Conservation (phyloP, 2,113 vertebrate genomes). For the Notechis scutatus region DNA sequence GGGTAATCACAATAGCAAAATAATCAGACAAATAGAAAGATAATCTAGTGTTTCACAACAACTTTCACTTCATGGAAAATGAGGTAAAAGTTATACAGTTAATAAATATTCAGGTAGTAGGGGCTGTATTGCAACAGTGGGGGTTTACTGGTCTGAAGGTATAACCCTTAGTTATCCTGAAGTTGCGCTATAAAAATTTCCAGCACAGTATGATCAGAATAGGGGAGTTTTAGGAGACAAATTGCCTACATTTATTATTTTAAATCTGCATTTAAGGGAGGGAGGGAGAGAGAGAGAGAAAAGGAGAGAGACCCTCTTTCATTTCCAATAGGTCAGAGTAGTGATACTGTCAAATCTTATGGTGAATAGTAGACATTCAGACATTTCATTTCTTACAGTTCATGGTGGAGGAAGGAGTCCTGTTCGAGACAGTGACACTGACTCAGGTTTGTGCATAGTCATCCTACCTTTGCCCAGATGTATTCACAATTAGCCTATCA, state of each 20-base stretch:
- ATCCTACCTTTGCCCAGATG: background rate
- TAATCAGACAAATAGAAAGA: background rate
- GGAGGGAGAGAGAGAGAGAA: background rate
- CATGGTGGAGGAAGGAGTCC: conserved; percentile 8
- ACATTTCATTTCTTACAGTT: conserved; percentile 9
- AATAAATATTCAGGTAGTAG: background rate
- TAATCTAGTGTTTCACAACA: background rate
- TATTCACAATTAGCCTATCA: background rate
- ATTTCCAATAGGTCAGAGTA: no score
- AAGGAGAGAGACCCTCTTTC: background rate
- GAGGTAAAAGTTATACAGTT: background rate
- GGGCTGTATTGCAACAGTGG: background rate
- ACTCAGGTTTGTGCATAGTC: conserved; percentile 1
- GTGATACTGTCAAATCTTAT: background rate
- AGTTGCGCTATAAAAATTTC: background rate
- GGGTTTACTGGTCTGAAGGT: background rate
- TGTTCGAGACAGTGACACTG: conserved; percentile 12
- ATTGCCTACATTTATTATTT: background rate
- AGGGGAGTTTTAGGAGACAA: background rate
- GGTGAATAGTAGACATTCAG: background rate
- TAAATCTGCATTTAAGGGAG: background rate
- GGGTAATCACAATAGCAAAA: background rate
- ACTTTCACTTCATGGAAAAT: background rate
- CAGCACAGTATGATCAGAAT: background rate
- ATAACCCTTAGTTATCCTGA: background rate